Percentiles rank a stretch among this genome's conserved stretches.
These are phyloP conservation scores for Pica pica DNA, from an alignment of 2,113 vertebrate species.

Conservation along the genomic window DNA sequence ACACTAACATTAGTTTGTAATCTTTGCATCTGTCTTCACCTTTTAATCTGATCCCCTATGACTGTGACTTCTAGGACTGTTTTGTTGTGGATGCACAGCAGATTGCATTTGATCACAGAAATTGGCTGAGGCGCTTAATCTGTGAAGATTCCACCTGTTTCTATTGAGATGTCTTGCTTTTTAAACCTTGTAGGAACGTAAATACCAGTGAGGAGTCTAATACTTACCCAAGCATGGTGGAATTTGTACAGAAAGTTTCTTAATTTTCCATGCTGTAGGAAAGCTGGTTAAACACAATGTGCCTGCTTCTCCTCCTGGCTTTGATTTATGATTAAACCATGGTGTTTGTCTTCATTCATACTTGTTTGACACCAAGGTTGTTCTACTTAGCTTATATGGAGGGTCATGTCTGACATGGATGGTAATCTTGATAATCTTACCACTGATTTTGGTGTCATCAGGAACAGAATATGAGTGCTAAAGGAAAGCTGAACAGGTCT, in stretches of 20 bases:
- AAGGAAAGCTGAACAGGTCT: background rate
- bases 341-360: background rate
- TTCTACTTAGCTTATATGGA: background rate
- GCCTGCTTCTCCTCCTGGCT: background rate
- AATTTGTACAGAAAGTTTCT: background rate
- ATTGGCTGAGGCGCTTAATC: background rate
- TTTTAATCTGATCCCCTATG: background rate
- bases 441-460: background rate
- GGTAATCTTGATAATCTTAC: background rate
- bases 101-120: background rate
- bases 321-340: background rate
- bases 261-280: background rate
- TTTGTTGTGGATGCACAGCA: background rate
- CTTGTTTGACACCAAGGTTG: background rate
- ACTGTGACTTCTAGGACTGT: background rate
- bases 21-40: background rate
- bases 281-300: background rate
- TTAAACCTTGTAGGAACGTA: background rate
- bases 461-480: background rate
- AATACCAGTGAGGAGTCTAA: background rate
- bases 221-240: background rate
- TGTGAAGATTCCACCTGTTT: background rate
- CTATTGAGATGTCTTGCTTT: background rate
- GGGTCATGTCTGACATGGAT: background rate
- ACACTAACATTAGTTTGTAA: background rate